Base-by-base conservation (phyloP, 1,140 invertebrate species). In the Zaprionus ornatus region DNA sequence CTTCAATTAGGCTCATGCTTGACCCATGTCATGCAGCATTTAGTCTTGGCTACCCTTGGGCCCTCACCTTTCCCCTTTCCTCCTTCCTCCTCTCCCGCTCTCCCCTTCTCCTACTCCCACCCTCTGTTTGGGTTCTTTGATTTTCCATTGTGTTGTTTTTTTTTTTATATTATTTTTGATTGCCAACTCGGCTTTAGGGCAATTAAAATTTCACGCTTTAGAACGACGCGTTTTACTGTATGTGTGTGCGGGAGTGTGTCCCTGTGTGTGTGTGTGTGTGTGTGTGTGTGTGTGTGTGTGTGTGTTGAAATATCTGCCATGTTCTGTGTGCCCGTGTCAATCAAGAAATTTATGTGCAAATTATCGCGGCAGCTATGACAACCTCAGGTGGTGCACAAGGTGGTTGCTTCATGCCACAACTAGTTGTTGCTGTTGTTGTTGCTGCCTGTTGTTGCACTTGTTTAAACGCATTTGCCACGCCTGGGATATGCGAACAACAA, bases 181-280 rank as follows among this genome's bases (percentile, higher is more conserved):
- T 71, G 76, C 3, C 17, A 32, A 50, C 35, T 59, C 55, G 68
- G 78, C 81, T 72, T 74, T 88, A 67, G 54, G 85, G 85, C 80
- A 87, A 87, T 87, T 84, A 80, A 84, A 87, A 80, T 87, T 88
- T 88, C 84, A 87, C 74, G 85, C 84, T 68, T 74, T 80, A 71
- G 70, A 72, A 74, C 80, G 55, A 15, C 40, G 23, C n/a, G 17
- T 13, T 62, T 15, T 13, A n/a, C 13, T 73, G 48, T 62, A 12
- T 32, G 29, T 19, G 21, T 55, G 37, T 17, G 55, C 9, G 9
- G 9, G 29, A 10, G 55, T 60, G 19, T 61, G 21, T 59, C 15
- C 12, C 12, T 13, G 48, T 45, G 13, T 55, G 52, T 45, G 50
- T 63, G 6, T n/a, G 23, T 55, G 32, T 19, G 10, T 29, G 35